Conservation (phyloP, 2,797 vertebrate genomes). For the Enteromius thamalakanensis region DNA sequence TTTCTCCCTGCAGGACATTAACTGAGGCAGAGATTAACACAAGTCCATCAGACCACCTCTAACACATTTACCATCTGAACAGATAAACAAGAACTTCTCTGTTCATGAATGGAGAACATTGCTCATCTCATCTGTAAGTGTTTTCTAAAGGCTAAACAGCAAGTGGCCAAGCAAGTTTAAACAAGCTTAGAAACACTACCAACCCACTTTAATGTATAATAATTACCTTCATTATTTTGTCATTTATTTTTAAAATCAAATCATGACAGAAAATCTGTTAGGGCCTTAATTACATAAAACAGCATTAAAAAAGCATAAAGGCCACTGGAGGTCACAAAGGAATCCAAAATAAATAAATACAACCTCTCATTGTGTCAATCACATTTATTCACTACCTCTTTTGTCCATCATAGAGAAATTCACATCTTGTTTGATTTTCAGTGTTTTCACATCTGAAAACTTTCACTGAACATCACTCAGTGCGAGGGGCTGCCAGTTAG, state of each 20-base stretch:
- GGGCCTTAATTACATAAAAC: neutral
- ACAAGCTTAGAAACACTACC: neutral
- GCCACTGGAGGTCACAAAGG: too few relatives aligned
- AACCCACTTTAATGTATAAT: neutral
- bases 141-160: neutral
- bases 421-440: too few relatives aligned
- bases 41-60: slow-evolving; percentile 39
- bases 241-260: neutral
- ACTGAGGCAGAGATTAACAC: slow-evolving; percentile 43
- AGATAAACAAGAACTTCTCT: slow-evolving; percentile 10
- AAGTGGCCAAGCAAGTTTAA: neutral
- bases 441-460: too few relatives aligned
- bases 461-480: too few relatives aligned
- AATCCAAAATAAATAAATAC: too few relatives aligned
- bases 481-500: too few relatives aligned
- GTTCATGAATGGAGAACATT: slow-evolving; percentile 33
- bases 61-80: slow-evolving; percentile 9
- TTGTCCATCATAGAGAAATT: too few relatives aligned
- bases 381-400: too few relatives aligned
- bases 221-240: neutral
- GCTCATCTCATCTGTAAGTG: neutral
- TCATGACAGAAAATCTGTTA: neutral
- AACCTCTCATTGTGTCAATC: too few relatives aligned
- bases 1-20: slow-evolving; percentile 54
- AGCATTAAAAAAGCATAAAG: neutral